A percentile compares a stretch with the other conserved stretches of the same genome.
These are phyloP conservation scores for Takifugu rubripes DNA, from an alignment of 2,797 vertebrate genomes.

Conservation along the genomic window DNA sequence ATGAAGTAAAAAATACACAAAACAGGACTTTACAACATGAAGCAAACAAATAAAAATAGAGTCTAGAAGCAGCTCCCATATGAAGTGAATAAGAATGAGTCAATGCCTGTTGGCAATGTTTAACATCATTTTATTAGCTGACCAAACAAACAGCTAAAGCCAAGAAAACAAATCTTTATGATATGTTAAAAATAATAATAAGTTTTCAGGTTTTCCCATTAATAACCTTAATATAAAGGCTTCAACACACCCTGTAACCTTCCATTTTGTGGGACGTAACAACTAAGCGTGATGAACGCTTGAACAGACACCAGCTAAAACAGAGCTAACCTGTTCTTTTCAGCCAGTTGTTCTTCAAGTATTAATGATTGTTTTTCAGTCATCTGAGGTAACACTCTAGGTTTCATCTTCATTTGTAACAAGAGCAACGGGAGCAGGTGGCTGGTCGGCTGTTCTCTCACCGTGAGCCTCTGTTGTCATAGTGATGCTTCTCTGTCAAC, in stretches of 20 bases:
- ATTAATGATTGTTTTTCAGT: constrained; percentile 20
- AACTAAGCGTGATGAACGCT: too few species aligned
- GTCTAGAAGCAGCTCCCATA: background rate
- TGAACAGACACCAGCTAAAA: too few species aligned
- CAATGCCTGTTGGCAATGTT: background rate
- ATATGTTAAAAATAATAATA: background rate
- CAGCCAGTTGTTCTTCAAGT: constrained; percentile 29
- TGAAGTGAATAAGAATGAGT: background rate
- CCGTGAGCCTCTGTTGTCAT: too few species aligned
- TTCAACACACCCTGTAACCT: background rate
- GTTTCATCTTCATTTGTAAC: background rate
- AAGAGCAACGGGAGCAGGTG: too few species aligned
- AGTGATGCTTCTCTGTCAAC: too few species aligned
- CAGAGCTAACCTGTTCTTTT: too few species aligned
- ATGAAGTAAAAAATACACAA: background rate
- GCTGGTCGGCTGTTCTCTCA: too few species aligned
- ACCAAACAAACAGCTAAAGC: background rate
- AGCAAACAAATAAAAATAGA: background rate
- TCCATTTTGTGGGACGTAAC: too few species aligned
- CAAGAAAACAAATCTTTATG: background rate
- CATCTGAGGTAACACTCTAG: constrained; percentile 27
- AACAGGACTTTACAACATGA: background rate
- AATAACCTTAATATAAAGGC: too few species aligned
- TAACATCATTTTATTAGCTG: background rate
- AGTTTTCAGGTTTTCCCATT: constrained; percentile 5